A percentile compares a stretch with the other conserved stretches of the same genome.
phyloP scores from a whole-genome alignment of 1,140 invertebrate genomes.

The Meloidogyne floridensis region DNA sequence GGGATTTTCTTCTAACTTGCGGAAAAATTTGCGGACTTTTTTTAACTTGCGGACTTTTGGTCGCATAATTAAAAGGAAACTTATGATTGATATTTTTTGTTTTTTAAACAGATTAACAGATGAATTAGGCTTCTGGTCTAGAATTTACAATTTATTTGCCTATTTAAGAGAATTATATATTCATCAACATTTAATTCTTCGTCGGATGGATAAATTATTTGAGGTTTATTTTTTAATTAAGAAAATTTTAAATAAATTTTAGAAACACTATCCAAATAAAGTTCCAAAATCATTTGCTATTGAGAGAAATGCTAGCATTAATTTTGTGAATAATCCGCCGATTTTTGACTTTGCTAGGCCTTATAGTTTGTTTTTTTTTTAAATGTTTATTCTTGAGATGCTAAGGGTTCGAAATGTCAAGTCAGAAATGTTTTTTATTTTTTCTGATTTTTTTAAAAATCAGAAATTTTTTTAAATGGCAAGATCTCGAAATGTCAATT shows the following conservation, averaged over 20 bases:
- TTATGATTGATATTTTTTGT: background rate
- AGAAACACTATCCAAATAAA: conserved; percentile 55
- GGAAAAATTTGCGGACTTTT: too few relatives aligned
- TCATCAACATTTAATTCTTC: conserved; percentile 60
- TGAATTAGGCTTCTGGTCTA: conserved; percentile 53
- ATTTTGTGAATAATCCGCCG: conserved; percentile 65
- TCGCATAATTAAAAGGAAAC: too few relatives aligned
- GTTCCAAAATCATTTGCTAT: conserved; percentile 52
- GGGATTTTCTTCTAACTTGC: background rate
- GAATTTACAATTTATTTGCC: conserved; percentile 53
- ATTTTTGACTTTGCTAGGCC: conserved; percentile 65
- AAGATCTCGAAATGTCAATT: conserved; percentile 38
- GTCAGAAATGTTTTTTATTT: too few relatives aligned
- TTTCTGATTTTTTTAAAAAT: conserved; percentile 41
- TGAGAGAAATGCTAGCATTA: conserved; percentile 63
- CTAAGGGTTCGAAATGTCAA: too few relatives aligned
- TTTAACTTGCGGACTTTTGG: too few relatives aligned
- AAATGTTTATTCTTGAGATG: too few relatives aligned
- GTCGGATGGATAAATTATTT: conserved; percentile 48
- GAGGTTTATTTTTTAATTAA: conserved; percentile 18
- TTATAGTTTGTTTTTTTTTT: conserved; percentile 45
- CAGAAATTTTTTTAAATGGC: conserved; percentile 65
- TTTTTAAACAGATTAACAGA: conserved; percentile 51
- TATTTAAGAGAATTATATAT: conserved; percentile 58
- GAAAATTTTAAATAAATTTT: conserved; percentile 15